A percentile compares a stretch with the other conserved stretches of the same genome.
Conservation (phyloP, 2,797 vertebrate species). For the Columba guinea region DNA sequence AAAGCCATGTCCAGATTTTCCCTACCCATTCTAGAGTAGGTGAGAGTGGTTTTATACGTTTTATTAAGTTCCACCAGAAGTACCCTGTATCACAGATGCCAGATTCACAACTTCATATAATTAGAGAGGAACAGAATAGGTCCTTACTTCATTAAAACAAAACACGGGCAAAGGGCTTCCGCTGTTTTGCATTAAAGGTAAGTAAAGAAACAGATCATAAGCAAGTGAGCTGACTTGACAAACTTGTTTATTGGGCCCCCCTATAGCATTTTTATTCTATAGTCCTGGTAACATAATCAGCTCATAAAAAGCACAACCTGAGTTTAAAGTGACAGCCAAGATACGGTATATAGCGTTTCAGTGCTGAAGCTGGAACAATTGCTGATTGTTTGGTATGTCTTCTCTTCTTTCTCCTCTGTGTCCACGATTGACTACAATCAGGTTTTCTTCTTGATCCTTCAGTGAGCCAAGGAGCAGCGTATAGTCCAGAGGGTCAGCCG, state of each 20-base stretch:
- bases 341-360: slow-evolving; percentile 87
- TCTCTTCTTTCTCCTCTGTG: slow-evolving; percentile 98
- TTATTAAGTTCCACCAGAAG: not conserved
- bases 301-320: slow-evolving; percentile 55
- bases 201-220: slow-evolving; percentile 50
- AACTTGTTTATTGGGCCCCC: slow-evolving; percentile 42
- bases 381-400: slow-evolving; percentile 99
- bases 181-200: slow-evolving; percentile 61
- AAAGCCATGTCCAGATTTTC: not conserved
- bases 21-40: not conserved
- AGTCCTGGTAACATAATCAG: slow-evolving; percentile 53
- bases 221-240: slow-evolving; percentile 36
- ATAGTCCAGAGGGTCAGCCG: slow-evolving; percentile 99
- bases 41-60: not conserved
- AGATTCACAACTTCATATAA: slow-evolving; percentile 9
- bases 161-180: not conserved
- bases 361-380: slow-evolving; percentile 92
- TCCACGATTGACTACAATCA: slow-evolving; percentile 99
- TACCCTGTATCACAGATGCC: not conserved
- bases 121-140: slow-evolving; percentile 37
- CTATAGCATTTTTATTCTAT: slow-evolving; percentile 53
- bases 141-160: slow-evolving; percentile 34
- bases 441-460: slow-evolving; percentile 99
- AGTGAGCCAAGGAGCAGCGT: slow-evolving; percentile 99
- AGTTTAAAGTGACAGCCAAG: slow-evolving; percentile 71